Percentiles rank a stretch among this genome's conserved stretches.
These are phyloP conservation scores for Centropus bengalensis DNA, from an alignment of 2,113 vertebrate genomes.

Conservation along the genomic window DNA sequence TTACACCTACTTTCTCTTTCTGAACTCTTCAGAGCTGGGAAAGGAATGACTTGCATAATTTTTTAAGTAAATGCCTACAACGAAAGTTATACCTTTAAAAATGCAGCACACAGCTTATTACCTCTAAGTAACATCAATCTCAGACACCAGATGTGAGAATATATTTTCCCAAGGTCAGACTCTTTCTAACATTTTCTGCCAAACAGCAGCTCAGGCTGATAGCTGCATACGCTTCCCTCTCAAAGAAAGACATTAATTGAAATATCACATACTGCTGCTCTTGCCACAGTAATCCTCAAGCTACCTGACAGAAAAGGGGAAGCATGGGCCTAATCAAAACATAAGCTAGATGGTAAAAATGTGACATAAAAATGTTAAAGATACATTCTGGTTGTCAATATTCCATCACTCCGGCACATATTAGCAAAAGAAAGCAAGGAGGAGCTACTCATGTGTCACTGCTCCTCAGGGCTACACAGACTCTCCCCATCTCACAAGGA, in stretches of 20 bases:
- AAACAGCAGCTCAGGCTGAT: not conserved
- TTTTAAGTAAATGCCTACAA: constrained; percentile 1
- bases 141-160: not conserved
- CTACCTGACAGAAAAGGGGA: constrained; percentile 2
- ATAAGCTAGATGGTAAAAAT: not conserved
- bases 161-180: not conserved
- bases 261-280: not conserved
- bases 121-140: not conserved
- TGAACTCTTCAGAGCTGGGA: not conserved
- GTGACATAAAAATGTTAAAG: not conserved
- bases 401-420: rapidly evolving
- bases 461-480: rapidly evolving
- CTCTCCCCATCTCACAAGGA: not conserved
- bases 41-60: not conserved
- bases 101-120: constrained; percentile 24
- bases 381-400: not conserved
- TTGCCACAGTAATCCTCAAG: constrained; percentile 40
- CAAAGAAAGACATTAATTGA: constrained; percentile 27
- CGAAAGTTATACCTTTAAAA: constrained; percentile 7
- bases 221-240: not conserved
- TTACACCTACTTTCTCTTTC: not conserved
- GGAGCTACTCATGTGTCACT: rapidly evolving
- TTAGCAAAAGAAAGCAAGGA: rapidly evolving
- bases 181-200: not conserved
- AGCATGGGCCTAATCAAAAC: not conserved